Conservation (phyloP, 2,113 vertebrate genomes). For the Hemiscyllium ocellatum region DNA sequence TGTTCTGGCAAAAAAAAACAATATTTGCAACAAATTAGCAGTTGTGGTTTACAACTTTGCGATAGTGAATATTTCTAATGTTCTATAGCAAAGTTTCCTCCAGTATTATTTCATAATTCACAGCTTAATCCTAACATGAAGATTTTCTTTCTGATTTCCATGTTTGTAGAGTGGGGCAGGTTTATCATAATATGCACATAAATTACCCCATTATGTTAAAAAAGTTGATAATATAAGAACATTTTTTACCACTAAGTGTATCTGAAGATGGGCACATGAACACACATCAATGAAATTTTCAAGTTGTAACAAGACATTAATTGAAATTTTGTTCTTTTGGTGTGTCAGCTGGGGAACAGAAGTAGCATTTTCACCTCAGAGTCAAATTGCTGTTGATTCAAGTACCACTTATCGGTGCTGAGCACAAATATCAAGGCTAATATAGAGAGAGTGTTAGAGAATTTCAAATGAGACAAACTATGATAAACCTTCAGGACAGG, state of each 20-base stretch:
- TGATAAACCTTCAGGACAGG: too few relatives aligned
- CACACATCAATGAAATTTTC: background rate
- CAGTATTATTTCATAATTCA: background rate
- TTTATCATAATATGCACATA: background rate
- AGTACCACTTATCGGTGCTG: background rate
- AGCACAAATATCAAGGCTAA: background rate
- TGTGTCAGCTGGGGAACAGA: background rate
- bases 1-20: too few relatives aligned
- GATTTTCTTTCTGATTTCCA: background rate
- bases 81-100: background rate
- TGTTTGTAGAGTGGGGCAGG: background rate
- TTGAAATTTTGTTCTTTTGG: background rate
- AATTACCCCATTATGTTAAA: background rate
- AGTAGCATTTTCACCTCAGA: too few relatives aligned
- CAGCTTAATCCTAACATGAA: background rate
- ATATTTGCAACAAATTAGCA: too few relatives aligned
- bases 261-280: background rate
- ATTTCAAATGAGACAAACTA: too few relatives aligned
- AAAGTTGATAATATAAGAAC: background rate
- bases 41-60: too few relatives aligned
- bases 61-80: background rate
- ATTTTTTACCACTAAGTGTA: background rate
- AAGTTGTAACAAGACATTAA: background rate
- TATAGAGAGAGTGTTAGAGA: background rate
- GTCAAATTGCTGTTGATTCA: background rate